A percentile compares a stretch with the other conserved stretches of the same genome.
These are phyloP conservation scores for Gila orcuttii DNA, from an alignment of 2,113 vertebrate genomes.

Conservation along the genomic window DNA sequence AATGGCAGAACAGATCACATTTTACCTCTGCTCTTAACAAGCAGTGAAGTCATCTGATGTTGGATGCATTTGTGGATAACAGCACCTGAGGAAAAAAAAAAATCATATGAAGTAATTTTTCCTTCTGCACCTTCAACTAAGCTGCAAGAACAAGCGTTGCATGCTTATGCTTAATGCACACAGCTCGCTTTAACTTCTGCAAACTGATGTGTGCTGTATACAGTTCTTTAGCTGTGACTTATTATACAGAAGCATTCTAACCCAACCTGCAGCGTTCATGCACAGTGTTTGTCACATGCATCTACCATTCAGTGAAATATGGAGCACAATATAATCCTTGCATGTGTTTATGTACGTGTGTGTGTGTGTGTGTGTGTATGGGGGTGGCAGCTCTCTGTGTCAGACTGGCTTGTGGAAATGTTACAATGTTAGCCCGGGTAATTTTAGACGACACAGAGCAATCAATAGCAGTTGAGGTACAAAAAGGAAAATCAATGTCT, in stretches of 20 bases:
- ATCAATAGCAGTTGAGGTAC: slow-evolving; percentile 61
- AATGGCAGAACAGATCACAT: neutral
- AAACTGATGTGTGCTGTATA: neutral
- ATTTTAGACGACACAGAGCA: slow-evolving; percentile 54
- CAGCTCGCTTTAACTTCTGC: neutral
- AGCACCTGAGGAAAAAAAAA: neutral
- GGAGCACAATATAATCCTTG: neutral
- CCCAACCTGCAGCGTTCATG: neutral
- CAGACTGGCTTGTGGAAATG: slow-evolving; percentile 44
- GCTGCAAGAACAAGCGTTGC: neutral
- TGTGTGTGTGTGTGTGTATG: neutral
- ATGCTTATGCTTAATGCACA: neutral
- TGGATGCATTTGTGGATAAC: neutral
- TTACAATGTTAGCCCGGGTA: slow-evolving; percentile 50
- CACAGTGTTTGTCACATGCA: neutral
- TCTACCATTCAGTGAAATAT: neutral
- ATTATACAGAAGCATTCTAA: neutral
- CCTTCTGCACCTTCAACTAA: neutral
- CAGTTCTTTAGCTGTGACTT: neutral
- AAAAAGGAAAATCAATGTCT: slow-evolving; percentile 56
- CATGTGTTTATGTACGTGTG: neutral
- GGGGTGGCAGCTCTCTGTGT: slow-evolving; percentile 10
- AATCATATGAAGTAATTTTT: neutral
- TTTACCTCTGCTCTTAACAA: neutral
- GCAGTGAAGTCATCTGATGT: neutral